Conservation (phyloP, 2,797 vertebrate species). For the Leontopithecus rosalia region DNA sequence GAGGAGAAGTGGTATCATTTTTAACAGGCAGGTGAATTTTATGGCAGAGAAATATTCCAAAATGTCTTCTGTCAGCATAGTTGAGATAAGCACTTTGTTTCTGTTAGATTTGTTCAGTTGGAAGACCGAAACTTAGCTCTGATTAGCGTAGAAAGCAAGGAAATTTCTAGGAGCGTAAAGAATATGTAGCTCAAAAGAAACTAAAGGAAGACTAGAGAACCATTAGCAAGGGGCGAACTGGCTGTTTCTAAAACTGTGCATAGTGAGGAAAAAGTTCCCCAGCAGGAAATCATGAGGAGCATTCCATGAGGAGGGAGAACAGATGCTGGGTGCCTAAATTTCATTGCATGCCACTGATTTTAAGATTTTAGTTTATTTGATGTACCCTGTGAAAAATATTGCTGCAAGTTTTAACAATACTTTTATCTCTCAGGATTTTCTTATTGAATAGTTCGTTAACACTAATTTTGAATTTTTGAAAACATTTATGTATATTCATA, state of each 20-base stretch:
- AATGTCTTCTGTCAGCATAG: neutral
- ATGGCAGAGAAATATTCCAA: neutral
- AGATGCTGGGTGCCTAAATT: neutral
- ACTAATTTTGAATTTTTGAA: conserved; percentile 44
- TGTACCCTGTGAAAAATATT: neutral
- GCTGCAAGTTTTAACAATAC: neutral
- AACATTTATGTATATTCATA: neutral
- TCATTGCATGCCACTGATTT: neutral
- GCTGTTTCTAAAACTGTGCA: neutral
- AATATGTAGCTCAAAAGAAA: neutral
- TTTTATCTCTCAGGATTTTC: conserved; percentile 8
- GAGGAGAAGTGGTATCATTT: neutral
- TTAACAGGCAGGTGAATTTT: neutral
- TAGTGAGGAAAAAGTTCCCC: neutral
- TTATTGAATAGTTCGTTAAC: neutral
- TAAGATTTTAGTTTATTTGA: neutral
- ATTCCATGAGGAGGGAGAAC: neutral
- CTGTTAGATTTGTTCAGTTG: neutral
- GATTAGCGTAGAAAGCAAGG: neutral
- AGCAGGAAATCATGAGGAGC: neutral
- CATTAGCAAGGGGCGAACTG: neutral
- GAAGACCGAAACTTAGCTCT: conserved; percentile 24
- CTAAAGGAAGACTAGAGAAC: neutral
- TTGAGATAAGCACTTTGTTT: neutral
- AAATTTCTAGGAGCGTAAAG: neutral